Percentiles rank a stretch among this genome's conserved stretches.
Evolutionary conservation across 2,113 vertebrate species (phyloP).

Genomic region (Chaenocephalus aceratus): DNA sequence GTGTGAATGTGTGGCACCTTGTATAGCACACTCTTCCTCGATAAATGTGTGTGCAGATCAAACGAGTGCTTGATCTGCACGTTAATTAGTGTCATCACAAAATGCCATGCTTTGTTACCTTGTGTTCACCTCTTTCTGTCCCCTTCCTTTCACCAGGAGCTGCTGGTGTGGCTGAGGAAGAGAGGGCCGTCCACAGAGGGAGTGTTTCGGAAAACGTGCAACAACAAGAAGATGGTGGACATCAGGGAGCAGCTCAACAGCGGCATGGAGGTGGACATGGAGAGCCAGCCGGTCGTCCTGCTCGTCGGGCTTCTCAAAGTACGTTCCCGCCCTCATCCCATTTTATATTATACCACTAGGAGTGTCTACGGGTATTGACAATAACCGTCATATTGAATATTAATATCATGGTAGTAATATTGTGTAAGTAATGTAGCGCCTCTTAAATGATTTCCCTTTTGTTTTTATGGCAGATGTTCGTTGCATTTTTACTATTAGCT

Average conservation of each 20-base stretch:
- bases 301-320: conserved; percentile 94
- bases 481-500: too few species aligned
- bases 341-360: not conserved
- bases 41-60: not conserved
- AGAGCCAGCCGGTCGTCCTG: conserved; percentile 85
- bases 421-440: too few species aligned
- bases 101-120: not conserved
- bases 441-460: too few species aligned
- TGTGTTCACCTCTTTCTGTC: conserved; percentile 3
- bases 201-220: conserved; percentile 92
- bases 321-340: not conserved
- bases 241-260: conserved; percentile 90
- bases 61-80: not conserved
- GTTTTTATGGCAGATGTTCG: too few species aligned
- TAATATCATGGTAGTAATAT: too few species aligned
- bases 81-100: not conserved
- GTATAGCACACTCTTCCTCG: too few species aligned
- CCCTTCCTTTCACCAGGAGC: conserved; percentile 81
- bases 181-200: conserved; percentile 92
- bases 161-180: conserved; percentile 87
- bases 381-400: too few species aligned
- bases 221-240: conserved; percentile 89
- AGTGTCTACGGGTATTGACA: too few species aligned
- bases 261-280: conserved; percentile 84
- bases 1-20: too few species aligned